These are phyloP conservation scores for Neolamprologus sp. DNA, from an alignment of 2,113 vertebrate species.

Conservation along the genomic window DNA sequence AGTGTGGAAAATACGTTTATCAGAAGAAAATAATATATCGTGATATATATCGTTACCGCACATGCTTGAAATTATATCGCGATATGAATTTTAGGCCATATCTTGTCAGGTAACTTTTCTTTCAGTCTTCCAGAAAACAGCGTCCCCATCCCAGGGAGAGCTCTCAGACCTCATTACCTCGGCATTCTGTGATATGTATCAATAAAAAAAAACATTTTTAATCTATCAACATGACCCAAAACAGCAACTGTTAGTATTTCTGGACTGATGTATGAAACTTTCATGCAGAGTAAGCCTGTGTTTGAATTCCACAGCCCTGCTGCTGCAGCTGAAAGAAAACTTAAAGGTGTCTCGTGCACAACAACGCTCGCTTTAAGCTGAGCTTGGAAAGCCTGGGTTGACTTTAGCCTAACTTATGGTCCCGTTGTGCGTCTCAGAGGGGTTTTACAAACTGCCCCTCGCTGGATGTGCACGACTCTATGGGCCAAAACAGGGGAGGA, in stretches of 20 bases:
- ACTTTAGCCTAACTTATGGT: neutral
- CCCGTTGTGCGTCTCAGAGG: fast-evolving
- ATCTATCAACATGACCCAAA: neutral
- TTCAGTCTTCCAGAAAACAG: fast-evolving
- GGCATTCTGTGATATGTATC: neutral
- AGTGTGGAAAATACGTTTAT: fast-evolving
- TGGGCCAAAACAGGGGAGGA: neutral
- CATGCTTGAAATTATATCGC: too few relatives aligned
- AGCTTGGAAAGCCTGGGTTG: neutral
- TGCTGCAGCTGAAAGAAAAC: neutral
- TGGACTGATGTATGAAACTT: fast-evolving
- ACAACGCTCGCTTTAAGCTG: fast-evolving
- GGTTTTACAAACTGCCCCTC: neutral
- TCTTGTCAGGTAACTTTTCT: neutral
- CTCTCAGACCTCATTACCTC: neutral
- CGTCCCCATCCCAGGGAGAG: fast-evolving
- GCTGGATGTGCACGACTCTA: neutral
- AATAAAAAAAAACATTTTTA: neutral
- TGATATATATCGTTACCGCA: fast-evolving
- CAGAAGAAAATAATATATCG: neutral
- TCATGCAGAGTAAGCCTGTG: neutral
- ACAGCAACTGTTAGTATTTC: neutral
- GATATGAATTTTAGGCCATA: neutral
- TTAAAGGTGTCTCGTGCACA: neutral
- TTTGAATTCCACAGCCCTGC: neutral